These are phyloP conservation scores for Halcyon badia DNA, from an alignment of 2,797 vertebrate genomes.

Conservation along the genomic window DNA sequence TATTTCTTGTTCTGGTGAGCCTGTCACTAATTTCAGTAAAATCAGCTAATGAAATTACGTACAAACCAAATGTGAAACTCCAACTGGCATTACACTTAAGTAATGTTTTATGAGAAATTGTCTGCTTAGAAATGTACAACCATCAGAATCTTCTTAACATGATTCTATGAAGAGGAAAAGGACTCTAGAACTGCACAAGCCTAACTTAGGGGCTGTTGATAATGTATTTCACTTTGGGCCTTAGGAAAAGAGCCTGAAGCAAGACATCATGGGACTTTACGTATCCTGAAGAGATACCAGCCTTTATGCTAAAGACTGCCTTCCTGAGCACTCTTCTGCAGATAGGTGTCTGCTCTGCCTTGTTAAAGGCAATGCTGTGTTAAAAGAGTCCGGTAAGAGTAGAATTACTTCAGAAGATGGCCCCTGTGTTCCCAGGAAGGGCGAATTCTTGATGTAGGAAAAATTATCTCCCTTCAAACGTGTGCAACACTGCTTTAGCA, in stretches of 20 bases:
- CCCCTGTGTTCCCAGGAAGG: not conserved
- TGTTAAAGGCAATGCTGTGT: not conserved
- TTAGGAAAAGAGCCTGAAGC: not conserved
- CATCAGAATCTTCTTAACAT: not conserved
- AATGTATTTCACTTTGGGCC: not conserved
- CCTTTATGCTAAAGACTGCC: not conserved
- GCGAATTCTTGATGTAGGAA: not conserved
- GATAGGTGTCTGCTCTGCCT: not conserved
- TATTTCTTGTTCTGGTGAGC: not conserved
- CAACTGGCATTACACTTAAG: not conserved
- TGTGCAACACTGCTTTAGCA: not conserved
- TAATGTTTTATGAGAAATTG: not conserved
- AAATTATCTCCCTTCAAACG: not conserved
- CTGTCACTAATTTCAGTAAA: not conserved
- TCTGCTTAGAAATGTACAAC: not conserved
- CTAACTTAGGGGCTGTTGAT: not conserved
- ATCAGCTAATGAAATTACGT: not conserved
- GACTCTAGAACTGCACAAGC: not conserved
- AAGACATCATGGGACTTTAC: not conserved
- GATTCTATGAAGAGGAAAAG: not conserved
- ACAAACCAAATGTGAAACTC: not conserved
- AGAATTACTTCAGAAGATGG: not conserved
- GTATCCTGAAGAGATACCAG: not conserved
- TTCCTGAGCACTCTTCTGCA: not conserved
- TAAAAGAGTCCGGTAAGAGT: not conserved